A percentile compares a stretch with the other conserved stretches of the same genome.
phyloP scores from a whole-genome alignment of 2,113 vertebrate species.

The Cyanoderma ruficeps region DNA sequence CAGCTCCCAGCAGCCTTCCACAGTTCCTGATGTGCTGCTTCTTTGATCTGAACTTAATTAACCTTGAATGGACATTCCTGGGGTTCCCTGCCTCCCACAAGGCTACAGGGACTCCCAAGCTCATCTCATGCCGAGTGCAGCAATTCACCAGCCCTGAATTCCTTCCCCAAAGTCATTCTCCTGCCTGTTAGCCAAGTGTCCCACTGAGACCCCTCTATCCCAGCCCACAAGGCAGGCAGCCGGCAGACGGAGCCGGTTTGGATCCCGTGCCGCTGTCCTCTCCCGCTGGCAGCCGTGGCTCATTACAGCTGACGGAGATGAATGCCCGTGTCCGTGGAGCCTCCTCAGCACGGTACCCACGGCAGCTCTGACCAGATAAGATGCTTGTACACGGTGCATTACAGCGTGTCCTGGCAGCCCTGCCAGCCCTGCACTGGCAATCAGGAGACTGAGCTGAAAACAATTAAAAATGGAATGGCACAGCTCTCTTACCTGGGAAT shows the following conservation, averaged over 20 bases:
- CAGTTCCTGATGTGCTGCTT: rapidly evolving
- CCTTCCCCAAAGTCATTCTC: background rate
- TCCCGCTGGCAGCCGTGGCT: constrained; percentile 6
- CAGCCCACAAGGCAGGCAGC: background rate
- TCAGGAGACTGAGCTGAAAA: background rate
- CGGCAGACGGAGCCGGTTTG: background rate
- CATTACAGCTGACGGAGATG: constrained; percentile 20
- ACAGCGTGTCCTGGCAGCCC: background rate
- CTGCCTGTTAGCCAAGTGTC: background rate
- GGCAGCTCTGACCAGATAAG: background rate
- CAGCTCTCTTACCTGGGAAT: background rate
- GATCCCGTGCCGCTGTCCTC: constrained; percentile 13
- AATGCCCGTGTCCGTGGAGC: constrained; percentile 8
- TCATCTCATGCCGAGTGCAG: background rate
- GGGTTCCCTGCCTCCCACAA: background rate
- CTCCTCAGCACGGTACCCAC: background rate
- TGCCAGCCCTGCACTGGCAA: background rate
- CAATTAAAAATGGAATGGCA: background rate
- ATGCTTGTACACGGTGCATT: background rate
- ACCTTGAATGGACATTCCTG: background rate
- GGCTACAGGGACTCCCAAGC: background rate
- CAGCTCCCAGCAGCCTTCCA: background rate
- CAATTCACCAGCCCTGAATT: background rate
- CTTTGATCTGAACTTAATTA: background rate
- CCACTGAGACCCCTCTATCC: rapidly evolving